Conservation (phyloP, 2,888 invertebrate species). For the Meliscaeva auricollis region DNA sequence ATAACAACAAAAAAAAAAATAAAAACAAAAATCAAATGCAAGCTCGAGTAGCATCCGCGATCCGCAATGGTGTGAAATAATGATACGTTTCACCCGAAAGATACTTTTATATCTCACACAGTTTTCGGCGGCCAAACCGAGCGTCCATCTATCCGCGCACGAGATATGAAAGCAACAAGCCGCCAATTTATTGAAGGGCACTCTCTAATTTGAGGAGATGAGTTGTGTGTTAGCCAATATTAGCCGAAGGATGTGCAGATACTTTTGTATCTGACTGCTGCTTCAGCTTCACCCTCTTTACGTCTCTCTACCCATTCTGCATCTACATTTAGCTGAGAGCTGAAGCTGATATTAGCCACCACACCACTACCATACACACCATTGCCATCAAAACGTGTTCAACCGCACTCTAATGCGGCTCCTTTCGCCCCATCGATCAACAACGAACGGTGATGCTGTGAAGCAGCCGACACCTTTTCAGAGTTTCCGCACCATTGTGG, state of each 20-base stretch:
- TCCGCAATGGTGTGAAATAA: conserved; percentile 81
- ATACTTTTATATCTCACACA: conserved; percentile 75
- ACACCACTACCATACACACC: neutral
- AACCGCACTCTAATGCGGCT: conserved; percentile 40
- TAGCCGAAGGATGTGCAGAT: conserved; percentile 79
- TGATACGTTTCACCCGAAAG: conserved; percentile 79
- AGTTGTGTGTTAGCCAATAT: conserved; percentile 80
- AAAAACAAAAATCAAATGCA: conserved; percentile 29
- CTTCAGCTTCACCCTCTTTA: neutral
- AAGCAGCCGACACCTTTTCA: conserved; percentile 77
- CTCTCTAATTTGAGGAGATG: conserved; percentile 82
- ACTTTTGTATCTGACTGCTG: conserved; percentile 58
- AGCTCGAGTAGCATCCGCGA: conserved; percentile 77
- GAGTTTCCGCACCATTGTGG: conserved; percentile 77
- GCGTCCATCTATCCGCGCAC: conserved; percentile 59
- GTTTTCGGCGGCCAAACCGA: conserved; percentile 65
- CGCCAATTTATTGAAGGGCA: conserved; percentile 82
- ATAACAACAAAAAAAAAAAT: conserved; percentile 19
- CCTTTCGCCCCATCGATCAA: conserved; percentile 61
- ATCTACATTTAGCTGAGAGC: neutral
- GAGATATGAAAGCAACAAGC: conserved; percentile 81
- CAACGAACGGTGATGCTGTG: conserved; percentile 73
- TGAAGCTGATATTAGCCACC: neutral
- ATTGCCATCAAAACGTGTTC: conserved; percentile 44
- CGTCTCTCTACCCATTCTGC: neutral